Percentiles rank a stretch among this genome's conserved stretches.
Conservation (phyloP, 2,888 invertebrate genomes). For the Cosmia trapezina region DNA sequence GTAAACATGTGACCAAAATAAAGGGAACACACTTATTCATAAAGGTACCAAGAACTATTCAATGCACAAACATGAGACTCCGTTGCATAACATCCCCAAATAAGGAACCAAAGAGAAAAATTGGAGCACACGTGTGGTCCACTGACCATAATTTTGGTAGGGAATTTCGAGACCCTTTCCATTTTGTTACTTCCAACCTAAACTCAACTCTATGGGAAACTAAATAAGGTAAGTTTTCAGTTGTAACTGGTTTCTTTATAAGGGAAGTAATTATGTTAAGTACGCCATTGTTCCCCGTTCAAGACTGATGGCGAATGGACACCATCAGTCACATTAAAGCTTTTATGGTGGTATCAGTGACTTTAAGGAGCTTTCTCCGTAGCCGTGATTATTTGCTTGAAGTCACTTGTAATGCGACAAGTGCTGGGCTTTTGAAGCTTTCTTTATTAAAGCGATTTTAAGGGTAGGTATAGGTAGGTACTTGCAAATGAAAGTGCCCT, state of each 20-base stretch:
- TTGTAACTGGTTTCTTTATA: conserved; percentile 28
- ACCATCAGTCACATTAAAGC: conserved; percentile 62
- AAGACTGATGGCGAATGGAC: conserved; percentile 65
- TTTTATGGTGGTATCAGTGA: conserved; percentile 64
- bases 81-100: conserved; percentile 32
- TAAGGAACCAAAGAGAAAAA: conserved; percentile 55
- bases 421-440: conserved; percentile 15
- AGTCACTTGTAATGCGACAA: conserved; percentile 38
- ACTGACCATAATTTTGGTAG: conserved; percentile 57
- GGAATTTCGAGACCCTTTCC: conserved; percentile 51
- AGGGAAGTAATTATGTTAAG: conserved; percentile 66
- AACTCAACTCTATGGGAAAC: background rate
- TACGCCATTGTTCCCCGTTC: conserved; percentile 61
- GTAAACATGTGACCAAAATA: conserved; percentile 14
- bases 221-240: conserved; percentile 16
- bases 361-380: conserved; percentile 60
- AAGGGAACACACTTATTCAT: conserved; percentile 7
- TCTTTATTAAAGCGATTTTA: background rate
- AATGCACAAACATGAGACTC: conserved; percentile 40
- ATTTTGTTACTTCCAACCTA: conserved; percentile 5
- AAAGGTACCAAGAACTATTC: conserved; percentile 18
- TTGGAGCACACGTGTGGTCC: conserved; percentile 65
- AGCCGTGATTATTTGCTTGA: conserved; percentile 47
- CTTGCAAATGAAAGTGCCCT: conserved; percentile 2
- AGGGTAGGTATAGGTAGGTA: conserved; percentile 1